These are phyloP conservation scores for Serranus cabrilla DNA, from an alignment of 2,797 vertebrate genomes.

Conservation along the genomic window DNA sequence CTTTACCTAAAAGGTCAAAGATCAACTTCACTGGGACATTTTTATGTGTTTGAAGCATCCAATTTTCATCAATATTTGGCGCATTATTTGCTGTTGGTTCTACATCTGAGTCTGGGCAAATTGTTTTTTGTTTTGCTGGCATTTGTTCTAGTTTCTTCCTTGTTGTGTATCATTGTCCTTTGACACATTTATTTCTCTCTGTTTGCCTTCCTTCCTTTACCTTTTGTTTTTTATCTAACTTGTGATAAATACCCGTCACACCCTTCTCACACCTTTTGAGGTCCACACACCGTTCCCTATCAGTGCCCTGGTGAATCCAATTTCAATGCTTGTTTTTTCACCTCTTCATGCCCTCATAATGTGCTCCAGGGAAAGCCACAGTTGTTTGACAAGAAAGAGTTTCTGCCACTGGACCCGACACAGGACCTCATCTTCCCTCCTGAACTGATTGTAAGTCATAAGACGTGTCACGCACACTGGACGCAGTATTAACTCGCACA, in stretches of 20 bases:
- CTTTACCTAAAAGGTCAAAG: too few species aligned
- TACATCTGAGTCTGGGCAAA: too few species aligned
- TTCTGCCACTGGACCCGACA: conserved; percentile 90
- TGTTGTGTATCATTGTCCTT: neutral
- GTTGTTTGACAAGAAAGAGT: conserved; percentile 84
- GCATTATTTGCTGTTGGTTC: too few species aligned
- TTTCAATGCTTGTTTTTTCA: neutral
- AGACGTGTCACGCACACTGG: too few species aligned
- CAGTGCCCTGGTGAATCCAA: neutral
- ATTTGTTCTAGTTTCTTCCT: too few species aligned
- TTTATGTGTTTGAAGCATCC: too few species aligned
- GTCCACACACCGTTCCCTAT: too few species aligned
- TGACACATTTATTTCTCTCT: too few species aligned
- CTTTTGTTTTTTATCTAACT: neutral
- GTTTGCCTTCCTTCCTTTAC: neutral
- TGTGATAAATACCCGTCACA: neutral
- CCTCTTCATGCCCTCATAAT: neutral
- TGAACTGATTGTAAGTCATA: conserved; percentile 89
- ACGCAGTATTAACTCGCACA: neutral
- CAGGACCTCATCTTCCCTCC: conserved; percentile 96
- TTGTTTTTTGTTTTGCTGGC: too few species aligned
- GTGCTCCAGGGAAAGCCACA: conserved; percentile 66
- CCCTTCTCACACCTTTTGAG: neutral
- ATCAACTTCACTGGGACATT: too few species aligned
- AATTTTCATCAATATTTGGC: too few species aligned